Base-by-base conservation (phyloP, 2,797 vertebrate species). In the Crax fasciolata region DNA sequence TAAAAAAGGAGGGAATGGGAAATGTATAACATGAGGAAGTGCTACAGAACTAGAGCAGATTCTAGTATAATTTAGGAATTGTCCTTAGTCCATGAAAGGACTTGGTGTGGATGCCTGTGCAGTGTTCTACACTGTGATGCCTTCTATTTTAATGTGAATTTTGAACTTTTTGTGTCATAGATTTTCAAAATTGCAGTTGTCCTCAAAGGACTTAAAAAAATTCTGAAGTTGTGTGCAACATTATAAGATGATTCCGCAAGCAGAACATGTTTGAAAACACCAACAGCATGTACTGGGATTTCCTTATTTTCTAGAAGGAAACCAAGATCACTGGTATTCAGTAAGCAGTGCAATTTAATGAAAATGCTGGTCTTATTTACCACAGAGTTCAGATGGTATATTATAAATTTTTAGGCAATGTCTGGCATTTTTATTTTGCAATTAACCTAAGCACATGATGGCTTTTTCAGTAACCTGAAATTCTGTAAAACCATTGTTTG, bases 241-340 rank as follows among this genome's bases (percentile, higher is more conserved):
- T 84, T 73, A 15, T 14, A 46, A 52, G 51, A 77, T 38, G 7
- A 65, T 4, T 39, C 17, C 52, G 20, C 16, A 43, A 48, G 30
- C 54, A 73, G 41, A 71, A 65, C 5, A 63, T 19, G n/a, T 66
- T 75, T 83, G 35, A 89, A 88, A 67, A 27, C 9, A 27, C 38
- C 28, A 70, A 2, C 19, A 46, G 3, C 35, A n/a, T 2, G 2
- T 54, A 61, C 10, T 49, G 8, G 13, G 19, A 8, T 78, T 68
- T 74, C 41, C 12, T 43, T 27, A 54, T 73, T 66, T 78, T 11
- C 27, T 70, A 27, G 71, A 77, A 84, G 55, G 44, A 87, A 78
- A 51, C 5, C 0, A 2, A 13, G 13, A 44, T 81, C 0, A 0
- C 23, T 66, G 39, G 16, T 49, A 39, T 59, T 90, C 41, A 23